Conservation (phyloP, 2,888 invertebrate species). For the Euplagia quadripunctaria region DNA sequence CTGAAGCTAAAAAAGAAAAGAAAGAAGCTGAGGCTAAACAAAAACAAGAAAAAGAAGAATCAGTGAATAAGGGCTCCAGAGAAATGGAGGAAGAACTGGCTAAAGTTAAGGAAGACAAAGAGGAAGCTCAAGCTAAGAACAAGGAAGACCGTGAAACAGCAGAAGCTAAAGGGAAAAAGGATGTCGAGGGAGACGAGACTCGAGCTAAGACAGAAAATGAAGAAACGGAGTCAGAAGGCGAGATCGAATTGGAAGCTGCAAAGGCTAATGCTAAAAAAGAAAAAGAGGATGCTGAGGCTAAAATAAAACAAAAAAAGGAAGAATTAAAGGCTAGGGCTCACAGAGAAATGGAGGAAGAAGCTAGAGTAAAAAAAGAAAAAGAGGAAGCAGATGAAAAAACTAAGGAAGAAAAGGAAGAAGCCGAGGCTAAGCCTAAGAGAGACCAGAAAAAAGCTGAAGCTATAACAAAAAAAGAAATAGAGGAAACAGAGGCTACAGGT, state of each 20-base stretch:
- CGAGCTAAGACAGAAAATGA: constrained; percentile 17
- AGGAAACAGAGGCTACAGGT: background rate
- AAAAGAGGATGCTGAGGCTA: constrained; percentile 19
- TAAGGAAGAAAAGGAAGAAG: background rate
- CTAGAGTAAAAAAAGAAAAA: background rate
- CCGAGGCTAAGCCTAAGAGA: background rate
- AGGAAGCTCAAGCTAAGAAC: background rate
- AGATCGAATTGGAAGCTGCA: background rate
- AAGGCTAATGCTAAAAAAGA: constrained; percentile 5
- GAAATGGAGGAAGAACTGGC: background rate
- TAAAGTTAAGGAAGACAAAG: background rate
- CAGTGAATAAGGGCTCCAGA: too few species aligned
- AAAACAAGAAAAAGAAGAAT: constrained; percentile 1
- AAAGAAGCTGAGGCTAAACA: constrained; percentile 2
- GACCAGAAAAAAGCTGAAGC: constrained; percentile 3
- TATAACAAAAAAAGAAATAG: background rate
- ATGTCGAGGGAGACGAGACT: background rate
- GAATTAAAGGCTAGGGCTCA: background rate
- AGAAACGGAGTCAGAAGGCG: background rate
- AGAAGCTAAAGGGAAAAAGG: background rate
- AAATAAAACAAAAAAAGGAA: background rate
- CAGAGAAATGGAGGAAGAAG: background rate
- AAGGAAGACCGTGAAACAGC: constrained; percentile 4
- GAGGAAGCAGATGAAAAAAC: background rate
- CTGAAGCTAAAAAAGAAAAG: constrained; percentile 22